Percentiles rank a stretch among this genome's conserved stretches.
Conservation (phyloP, 2,888 invertebrate genomes). For the Cotesia congregata region DNA sequence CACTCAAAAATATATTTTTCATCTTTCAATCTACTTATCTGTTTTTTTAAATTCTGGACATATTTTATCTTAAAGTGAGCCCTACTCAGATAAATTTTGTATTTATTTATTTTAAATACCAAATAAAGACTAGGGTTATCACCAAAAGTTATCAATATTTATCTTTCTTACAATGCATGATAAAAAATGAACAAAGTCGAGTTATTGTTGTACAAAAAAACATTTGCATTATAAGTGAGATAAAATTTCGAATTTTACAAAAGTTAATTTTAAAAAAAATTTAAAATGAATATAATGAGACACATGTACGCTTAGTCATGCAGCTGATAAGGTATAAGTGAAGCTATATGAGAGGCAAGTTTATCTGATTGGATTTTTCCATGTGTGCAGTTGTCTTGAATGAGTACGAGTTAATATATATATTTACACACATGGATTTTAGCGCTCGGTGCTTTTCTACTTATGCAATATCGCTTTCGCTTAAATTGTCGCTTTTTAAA, state of each 20-base stretch:
- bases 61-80: neutral
- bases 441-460: neutral
- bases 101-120: too few species aligned
- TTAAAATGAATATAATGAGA: neutral
- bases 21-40: neutral
- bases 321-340: neutral
- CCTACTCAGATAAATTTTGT: too few species aligned
- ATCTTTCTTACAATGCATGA: neutral
- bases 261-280: neutral
- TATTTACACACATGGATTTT: neutral
- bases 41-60: neutral
- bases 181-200: neutral
- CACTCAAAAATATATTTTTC: neutral
- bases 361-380: neutral
- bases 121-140: neutral
- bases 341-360: neutral
- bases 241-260: neutral
- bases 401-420: neutral
- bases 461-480: neutral
- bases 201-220: neutral
- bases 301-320: neutral
- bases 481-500: neutral
- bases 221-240: neutral
- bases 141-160: neutral
- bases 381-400: neutral